phyloP scores from a whole-genome alignment of 1,140 invertebrate genomes.

The Drosophila auraria region DNA sequence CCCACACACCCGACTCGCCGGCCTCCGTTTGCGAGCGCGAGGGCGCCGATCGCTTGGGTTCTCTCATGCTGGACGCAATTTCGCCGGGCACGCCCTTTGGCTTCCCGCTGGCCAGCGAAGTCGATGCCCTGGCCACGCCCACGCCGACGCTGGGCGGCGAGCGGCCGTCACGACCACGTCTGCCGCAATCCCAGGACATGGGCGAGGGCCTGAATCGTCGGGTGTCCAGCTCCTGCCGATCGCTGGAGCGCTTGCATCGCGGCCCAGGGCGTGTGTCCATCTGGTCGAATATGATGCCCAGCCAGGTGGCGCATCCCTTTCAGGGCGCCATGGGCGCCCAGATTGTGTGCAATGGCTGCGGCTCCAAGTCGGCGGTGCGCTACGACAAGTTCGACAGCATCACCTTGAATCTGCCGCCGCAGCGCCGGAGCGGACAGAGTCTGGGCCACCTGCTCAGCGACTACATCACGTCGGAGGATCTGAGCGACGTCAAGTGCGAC shows the following conservation, averaged over 20 bases:
- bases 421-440: constrained; percentile 78
- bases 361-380: constrained; percentile 92
- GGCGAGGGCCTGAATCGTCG: constrained; percentile 67
- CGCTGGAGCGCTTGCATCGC: constrained; percentile 84
- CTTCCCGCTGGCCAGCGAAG: constrained; percentile 45
- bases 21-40: constrained; percentile 81
- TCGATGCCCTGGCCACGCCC: constrained; percentile 46
- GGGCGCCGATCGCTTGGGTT: constrained; percentile 48
- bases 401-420: constrained; percentile 90
- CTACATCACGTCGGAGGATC: constrained; percentile 93
- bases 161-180: constrained; percentile 61
- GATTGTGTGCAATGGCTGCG: constrained; percentile 92
- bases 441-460: constrained; percentile 90
- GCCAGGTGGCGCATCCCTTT: constrained; percentile 88
- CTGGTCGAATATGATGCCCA: constrained; percentile 85
- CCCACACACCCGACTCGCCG: constrained; percentile 83
- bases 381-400: constrained; percentile 96
- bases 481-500: constrained; percentile 93
- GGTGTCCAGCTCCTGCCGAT: constrained; percentile 79
- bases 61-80: constrained; percentile 39
- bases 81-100: constrained; percentile 59
- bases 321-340: constrained; percentile 94
- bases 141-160: constrained; percentile 49
- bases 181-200: constrained; percentile 37
- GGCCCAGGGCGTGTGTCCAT: constrained; percentile 83